These are phyloP conservation scores for Threskiornis aethiopicus DNA, from an alignment of 2,797 vertebrate species.

Conservation along the genomic window DNA sequence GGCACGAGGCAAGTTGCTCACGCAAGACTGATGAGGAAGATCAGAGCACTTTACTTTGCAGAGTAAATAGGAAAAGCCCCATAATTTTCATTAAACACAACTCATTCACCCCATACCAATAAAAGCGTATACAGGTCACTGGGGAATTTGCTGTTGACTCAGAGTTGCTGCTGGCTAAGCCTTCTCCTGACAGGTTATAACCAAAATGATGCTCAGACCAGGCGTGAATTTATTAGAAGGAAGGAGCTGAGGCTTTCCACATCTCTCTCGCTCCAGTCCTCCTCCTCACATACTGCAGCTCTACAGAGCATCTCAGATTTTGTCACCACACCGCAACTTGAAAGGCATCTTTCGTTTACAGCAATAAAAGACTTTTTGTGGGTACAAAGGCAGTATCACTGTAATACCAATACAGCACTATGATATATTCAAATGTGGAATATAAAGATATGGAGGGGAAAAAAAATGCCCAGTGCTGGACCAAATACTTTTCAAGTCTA, in stretches of 20 bases:
- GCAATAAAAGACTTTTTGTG: background rate
- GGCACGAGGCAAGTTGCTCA: rapidly evolving
- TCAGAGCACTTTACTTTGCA: background rate
- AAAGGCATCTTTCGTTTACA: background rate
- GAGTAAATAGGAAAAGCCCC: background rate
- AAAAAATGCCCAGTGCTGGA: background rate
- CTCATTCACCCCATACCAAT: background rate
- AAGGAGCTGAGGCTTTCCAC: background rate
- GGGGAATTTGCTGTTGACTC: background rate
- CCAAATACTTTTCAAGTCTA: background rate
- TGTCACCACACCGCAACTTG: background rate
- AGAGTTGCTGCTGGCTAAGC: background rate
- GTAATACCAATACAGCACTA: background rate
- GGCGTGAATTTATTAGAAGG: background rate
- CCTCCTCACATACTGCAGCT: background rate
- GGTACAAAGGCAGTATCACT: background rate
- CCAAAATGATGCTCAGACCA: background rate
- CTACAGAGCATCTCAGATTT: background rate
- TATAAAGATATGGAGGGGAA: background rate
- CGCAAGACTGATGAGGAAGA: background rate
- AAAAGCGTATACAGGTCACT: background rate
- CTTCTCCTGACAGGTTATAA: background rate
- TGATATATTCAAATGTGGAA: background rate
- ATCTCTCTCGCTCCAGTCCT: background rate
- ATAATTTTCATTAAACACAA: background rate